Base-by-base conservation (phyloP, 2,113 vertebrate genomes). In the Mastomys coucha region DNA sequence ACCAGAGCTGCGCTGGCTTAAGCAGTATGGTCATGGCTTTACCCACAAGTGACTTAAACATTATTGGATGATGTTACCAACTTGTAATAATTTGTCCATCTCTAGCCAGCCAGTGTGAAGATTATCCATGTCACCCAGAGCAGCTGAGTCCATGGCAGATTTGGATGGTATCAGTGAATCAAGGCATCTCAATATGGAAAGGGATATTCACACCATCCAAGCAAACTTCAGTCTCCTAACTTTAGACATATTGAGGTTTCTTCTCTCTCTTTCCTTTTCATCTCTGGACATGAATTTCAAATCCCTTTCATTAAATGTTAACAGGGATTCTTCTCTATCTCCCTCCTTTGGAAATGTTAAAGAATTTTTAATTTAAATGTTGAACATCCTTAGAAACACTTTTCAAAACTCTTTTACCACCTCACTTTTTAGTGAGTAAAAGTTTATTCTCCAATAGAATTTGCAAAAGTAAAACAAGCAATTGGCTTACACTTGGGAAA, bases 381-480 rank as follows among this genome's bases (percentile, higher is more conserved):
- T 81, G 56, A n/a, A 58, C 9, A 87, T 70, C 33, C 63, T 92
- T 88, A 60, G 86, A 87, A 8, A 78, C 91, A 36, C 60, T 93
- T 95, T 93, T 85, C 39, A 90, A 90, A 93, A 78, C 80, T 95
- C 82, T 97, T 89, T 94, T n/a, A 91, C 2, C 12, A 90, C 28
- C 22, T 93, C 53, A 45, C 14, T 94, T 93, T 93, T 76, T 93
- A 82, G n/a, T 33, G 78, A 91, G 17, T 70, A 33, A 70, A 63
- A 65, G 42, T 88, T 96, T 91, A 93, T 95, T 94, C 93, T 91
- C 77, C n/a, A 86, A 28, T 36, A 45, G 51, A 92, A 76, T 60
- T 89, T 95, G 3, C 22, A 89, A 69, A 77, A 58, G 56, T 45
- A 2, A 88, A 2, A 89, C 60, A 39, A 87, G 36, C 26, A 89